These are phyloP conservation scores for Cheilosia vulpina DNA, from an alignment of 2,888 invertebrate species.

Conservation along the genomic window DNA sequence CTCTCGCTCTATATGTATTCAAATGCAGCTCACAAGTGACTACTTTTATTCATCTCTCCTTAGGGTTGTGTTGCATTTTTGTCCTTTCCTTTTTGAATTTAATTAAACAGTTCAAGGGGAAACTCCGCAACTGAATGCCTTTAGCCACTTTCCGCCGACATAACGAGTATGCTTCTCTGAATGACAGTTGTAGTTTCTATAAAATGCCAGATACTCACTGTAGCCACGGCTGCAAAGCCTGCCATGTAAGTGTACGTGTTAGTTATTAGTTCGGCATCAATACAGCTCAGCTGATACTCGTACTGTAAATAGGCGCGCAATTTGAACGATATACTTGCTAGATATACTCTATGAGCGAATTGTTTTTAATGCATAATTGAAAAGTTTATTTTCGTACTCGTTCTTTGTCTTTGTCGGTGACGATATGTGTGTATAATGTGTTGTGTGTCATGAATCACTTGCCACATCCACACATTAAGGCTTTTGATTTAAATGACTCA, in stretches of 20 bases:
- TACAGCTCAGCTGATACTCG: conserved; percentile 6
- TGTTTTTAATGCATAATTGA: conserved; percentile 56
- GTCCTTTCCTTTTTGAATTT: conserved; percentile 42
- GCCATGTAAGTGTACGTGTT: conserved; percentile 6
- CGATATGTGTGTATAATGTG: background rate
- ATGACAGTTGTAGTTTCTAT: conserved; percentile 21
- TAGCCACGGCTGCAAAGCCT: background rate
- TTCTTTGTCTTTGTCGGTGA: background rate
- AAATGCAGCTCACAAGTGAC: conserved; percentile 35
- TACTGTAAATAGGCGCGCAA: conserved; percentile 37
- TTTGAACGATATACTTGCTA: conserved; percentile 17
- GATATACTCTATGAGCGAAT: conserved; percentile 4
- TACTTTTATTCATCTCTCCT: conserved; percentile 7
- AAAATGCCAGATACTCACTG: background rate
- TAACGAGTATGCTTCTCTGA: background rate
- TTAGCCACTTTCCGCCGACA: background rate
- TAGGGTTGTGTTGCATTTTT: background rate
- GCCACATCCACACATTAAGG: conserved; percentile 20
- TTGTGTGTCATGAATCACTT: conserved; percentile 46
- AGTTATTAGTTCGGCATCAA: conserved; percentile 47
- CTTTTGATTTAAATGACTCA: conserved; percentile 60
- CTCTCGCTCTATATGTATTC: background rate
- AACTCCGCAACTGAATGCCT: background rate
- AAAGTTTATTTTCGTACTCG: conserved; percentile 54
- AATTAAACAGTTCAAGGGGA: conserved; percentile 59